Conservation (phyloP, 2,888 invertebrate genomes). For the Odiellus spinosus region DNA sequence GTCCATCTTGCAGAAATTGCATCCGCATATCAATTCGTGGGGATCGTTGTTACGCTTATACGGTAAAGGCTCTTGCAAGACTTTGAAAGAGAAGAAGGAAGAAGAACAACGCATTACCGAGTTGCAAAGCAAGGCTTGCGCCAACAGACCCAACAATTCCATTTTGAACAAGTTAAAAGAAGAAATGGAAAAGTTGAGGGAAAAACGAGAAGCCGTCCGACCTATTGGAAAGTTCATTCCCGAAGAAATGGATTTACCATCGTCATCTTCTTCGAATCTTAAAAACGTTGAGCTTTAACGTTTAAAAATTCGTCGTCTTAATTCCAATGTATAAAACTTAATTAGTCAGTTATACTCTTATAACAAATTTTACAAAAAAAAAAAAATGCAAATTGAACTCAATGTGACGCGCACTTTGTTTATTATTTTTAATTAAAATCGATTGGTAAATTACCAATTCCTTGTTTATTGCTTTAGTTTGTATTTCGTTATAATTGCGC, state of each 20-base stretch:
- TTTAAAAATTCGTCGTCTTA: no score
- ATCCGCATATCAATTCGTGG: conserved; percentile 89
- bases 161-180: conserved; percentile 65
- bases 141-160: conserved; percentile 70
- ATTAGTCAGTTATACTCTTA: no score
- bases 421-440: no score
- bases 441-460: no score
- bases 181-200: conserved; percentile 62
- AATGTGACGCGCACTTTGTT: no score
- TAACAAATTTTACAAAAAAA: no score
- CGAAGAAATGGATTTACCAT: conserved; percentile 46
- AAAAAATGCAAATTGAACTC: no score
- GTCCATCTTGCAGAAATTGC: conserved; percentile 71
- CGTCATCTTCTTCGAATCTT: conserved; percentile 57
- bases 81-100: conserved; percentile 76
- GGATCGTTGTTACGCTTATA: conserved; percentile 83
- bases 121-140: conserved; percentile 69
- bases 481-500: no score
- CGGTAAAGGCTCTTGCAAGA: conserved; percentile 76
- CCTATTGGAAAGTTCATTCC: conserved; percentile 49
- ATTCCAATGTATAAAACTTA: no score
- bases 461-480: no score
- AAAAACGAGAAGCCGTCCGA: conserved; percentile 37
- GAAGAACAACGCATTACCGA: conserved; percentile 84
- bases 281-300: conserved; percentile 55